Conservation (phyloP, 2,113 vertebrate genomes). For the Rhea americana region DNA sequence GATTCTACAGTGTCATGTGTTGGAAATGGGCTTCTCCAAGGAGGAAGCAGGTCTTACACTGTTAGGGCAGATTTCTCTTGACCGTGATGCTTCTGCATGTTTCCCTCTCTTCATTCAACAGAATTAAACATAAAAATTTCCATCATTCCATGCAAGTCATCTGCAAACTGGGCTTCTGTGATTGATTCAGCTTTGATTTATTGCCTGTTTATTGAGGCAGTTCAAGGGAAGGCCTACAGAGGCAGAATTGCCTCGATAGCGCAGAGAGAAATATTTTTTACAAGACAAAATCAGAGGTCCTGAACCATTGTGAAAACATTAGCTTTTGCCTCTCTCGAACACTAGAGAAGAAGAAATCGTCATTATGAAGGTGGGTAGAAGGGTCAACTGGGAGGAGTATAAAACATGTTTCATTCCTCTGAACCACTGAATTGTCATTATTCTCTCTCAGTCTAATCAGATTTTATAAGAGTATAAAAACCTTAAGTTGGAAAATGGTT, state of each 20-base stretch:
- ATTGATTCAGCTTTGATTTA: accelerated
- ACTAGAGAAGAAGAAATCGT: not conserved
- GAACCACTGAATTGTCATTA: not conserved
- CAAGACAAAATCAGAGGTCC: not conserved
- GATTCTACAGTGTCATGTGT: not conserved
- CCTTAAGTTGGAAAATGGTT: not conserved
- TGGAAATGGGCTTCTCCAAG: accelerated
- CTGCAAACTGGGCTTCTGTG: not conserved
- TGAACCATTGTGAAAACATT: not conserved
- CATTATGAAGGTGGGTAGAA: not conserved
- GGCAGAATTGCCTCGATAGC: not conserved
- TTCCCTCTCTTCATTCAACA: not conserved
- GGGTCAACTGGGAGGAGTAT: not conserved
- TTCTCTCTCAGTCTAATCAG: not conserved
- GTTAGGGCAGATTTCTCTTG: not conserved
- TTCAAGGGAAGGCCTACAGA: not conserved
- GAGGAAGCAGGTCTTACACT: accelerated
- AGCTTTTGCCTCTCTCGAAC: not conserved
- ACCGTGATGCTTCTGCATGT: not conserved
- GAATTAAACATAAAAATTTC: not conserved
- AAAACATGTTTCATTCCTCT: not conserved
- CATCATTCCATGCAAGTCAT: accelerated
- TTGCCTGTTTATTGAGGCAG: not conserved
- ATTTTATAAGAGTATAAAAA: not conserved
- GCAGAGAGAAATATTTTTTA: not conserved